Percentiles rank a stretch among this genome's conserved stretches.
Evolutionary conservation across 2,888 invertebrate species (phyloP).

Genomic region (Plagiodera versicolora): DNA sequence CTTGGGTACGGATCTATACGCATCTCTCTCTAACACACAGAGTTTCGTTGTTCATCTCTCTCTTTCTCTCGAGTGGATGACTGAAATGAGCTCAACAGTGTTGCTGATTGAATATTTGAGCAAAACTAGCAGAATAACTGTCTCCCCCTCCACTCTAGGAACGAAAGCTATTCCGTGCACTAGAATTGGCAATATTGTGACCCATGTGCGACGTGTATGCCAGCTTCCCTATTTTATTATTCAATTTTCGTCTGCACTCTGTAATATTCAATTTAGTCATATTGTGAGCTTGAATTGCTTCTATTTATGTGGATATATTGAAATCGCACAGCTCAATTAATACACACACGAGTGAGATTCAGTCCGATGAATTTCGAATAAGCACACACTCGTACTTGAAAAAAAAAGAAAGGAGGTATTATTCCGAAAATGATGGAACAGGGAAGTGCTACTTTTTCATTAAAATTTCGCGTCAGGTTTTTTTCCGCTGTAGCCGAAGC

Average conservation of each 20-base stretch:
- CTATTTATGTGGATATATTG: constrained; percentile 48
- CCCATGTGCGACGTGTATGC: constrained; percentile 19
- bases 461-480: constrained; percentile 14
- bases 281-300: constrained; percentile 47
- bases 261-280: constrained; percentile 49
- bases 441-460: constrained; percentile 16
- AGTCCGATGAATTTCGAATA: constrained; percentile 41
- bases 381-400: constrained; percentile 24
- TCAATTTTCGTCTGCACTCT: constrained; percentile 48
- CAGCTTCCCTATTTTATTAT: constrained; percentile 43
- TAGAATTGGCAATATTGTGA: background rate
- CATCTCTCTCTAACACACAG: too few relatives aligned
- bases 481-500: constrained; percentile 6
- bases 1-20: too few relatives aligned
- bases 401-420: constrained; percentile 18
- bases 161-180: background rate
- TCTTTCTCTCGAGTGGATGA: too few relatives aligned
- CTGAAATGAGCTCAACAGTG: too few relatives aligned
- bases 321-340: constrained; percentile 50
- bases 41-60: too few relatives aligned
- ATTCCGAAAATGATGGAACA: constrained; percentile 18
- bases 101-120: too few relatives aligned
- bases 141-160: background rate
- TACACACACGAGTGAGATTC: constrained; percentile 37
- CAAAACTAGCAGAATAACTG: too few relatives aligned